Base-by-base conservation (phyloP, 2,888 invertebrate genomes). In the Rugalucina vietnamica region DNA sequence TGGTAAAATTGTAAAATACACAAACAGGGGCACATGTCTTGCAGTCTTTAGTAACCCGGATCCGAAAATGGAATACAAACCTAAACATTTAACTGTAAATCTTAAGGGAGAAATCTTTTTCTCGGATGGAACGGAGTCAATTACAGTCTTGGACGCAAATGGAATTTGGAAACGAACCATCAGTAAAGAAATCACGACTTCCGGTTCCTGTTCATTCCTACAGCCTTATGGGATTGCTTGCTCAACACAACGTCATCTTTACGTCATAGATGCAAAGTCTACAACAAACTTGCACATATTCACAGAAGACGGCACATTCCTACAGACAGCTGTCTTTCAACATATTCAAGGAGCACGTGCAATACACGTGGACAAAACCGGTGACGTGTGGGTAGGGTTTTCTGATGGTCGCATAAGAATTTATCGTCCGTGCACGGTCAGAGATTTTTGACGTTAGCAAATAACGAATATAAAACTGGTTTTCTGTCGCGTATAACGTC, bases 101-200 rank as follows among this genome's bases (percentile, higher is more conserved):
- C 43, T 50, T 21, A 77, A 82, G 12, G 81, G 81, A 12, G 87
- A 87, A n/a, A 71, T 87, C n/a, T 82, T 84, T 54, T 84, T 87
- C 74, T 87, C 87, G 0, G 87, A 87, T 43, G 84, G 82, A 57
- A 76, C 80, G 18, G 82, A 82, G 27, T 82, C 82, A 39, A 36
- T 87, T 2, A 87, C 84, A 27, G 75, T 87, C 27, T 32, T 87
- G 4, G 87, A 87, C 39, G 43, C n/a, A 5, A 87, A 87, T 54
- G 87, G 87, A 21, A 87, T 80, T 29, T 84, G 84, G 87, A 87
- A 87, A 79, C 72, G 82, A 14, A 50, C 77, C 12, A 80, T 87
- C 34, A 71, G 57, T 8, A 76, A 77, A 39, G 87, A 84, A 37
- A 82, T 82, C 36, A 84, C 77, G 50, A 84, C 84, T 18, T 29